A percentile compares a stretch with the other conserved stretches of the same genome.
These are phyloP conservation scores for Teleogryllus oceanicus DNA, from an alignment of 2,888 invertebrate species.

Conservation along the genomic window DNA sequence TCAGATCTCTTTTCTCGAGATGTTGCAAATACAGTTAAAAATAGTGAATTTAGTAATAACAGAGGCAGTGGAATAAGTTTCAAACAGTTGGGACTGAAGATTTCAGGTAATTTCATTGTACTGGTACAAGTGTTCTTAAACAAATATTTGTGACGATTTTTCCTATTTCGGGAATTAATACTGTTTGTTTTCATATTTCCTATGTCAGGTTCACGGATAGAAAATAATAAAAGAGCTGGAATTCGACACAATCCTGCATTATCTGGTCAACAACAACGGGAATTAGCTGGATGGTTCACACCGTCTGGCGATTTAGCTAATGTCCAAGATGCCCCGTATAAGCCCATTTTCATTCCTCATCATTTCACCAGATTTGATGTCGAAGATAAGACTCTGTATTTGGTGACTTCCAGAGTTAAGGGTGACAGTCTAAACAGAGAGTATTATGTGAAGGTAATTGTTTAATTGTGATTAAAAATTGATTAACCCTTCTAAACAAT, in stretches of 20 bases:
- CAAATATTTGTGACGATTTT: no score
- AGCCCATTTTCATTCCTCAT: conserved; percentile 69
- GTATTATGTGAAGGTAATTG: conserved; percentile 43
- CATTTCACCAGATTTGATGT: conserved; percentile 59
- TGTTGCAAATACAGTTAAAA: conserved; percentile 73
- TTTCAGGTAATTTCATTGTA: conserved; percentile 50
- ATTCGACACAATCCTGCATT: conserved; percentile 89
- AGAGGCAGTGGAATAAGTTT: conserved; percentile 85
- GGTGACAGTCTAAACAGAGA: conserved; percentile 51
- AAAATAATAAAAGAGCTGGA: conserved; percentile 81
- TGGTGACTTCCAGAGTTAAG: conserved; percentile 67
- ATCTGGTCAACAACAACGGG: conserved; percentile 77
- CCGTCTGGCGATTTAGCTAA: conserved; percentile 58
- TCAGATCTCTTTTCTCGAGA: conserved; percentile 89
- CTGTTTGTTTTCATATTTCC: no score
- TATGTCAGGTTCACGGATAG: conserved; percentile 64
- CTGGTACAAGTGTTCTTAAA: conserved; percentile 3
- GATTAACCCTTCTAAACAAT: no score
- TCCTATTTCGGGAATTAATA: no score
- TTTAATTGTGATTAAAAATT: no score
- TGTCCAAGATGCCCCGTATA: conserved; percentile 66
- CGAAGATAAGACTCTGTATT: conserved; percentile 72
- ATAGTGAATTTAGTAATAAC: conserved; percentile 80
- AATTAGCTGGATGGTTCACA: conserved; percentile 90
- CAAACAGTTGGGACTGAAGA: conserved; percentile 79